These are phyloP conservation scores for Bombus ignitus DNA, from an alignment of 1,140 invertebrate species.

Conservation along the genomic window DNA sequence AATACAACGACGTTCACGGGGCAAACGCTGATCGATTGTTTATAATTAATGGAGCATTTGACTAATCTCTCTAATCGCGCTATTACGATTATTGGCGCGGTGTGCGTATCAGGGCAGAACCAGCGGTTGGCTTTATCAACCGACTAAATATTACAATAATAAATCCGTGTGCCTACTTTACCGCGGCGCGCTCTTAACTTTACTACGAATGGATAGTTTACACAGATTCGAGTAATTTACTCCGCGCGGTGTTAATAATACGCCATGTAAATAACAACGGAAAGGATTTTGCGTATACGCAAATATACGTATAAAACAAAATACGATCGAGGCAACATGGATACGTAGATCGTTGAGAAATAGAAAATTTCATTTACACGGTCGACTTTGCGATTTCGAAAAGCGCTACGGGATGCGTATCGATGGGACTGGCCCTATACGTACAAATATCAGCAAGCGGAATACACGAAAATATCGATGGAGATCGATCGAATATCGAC, in stretches of 20 bases:
- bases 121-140: no score
- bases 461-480: conserved; percentile 16
- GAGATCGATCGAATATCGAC: conserved; percentile 26
- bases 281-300: no score
- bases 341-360: no score
- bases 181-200: no score
- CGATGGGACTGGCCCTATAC: background rate
- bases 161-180: background rate
- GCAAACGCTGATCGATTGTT: conserved; percentile 16
- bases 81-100: conserved; percentile 16
- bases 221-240: background rate
- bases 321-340: no score
- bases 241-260: background rate
- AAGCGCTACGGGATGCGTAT: no score
- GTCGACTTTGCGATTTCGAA: no score
- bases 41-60: conserved; percentile 25
- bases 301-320: no score
- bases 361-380: no score
- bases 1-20: no score
- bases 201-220: no score
- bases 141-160: background rate
- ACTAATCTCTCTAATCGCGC: conserved; percentile 8
- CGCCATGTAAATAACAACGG: no score
- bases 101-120: background rate
- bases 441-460: background rate